Base-by-base conservation (phyloP, 2,888 invertebrate species). In the Crepidodera aurea region DNA sequence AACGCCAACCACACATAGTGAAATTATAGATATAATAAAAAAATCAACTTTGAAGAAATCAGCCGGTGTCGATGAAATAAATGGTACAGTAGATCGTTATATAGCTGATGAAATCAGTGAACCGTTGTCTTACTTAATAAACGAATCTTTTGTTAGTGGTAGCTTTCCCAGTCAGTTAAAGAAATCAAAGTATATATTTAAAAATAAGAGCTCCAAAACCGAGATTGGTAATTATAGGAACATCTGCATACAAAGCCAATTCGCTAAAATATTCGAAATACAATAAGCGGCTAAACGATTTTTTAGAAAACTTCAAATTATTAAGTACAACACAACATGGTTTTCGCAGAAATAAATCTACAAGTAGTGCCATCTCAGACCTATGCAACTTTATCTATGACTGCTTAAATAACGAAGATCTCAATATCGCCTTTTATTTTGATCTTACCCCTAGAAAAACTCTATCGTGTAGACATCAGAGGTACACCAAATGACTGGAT, bases 271-370 rank as follows among this genome's bases (percentile, higher is more conserved):
- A 32, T 32, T 32, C 10, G 10, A 32, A 10, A 32, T 32, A n/a
- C 8, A 10, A 32, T 32, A 32, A 10, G 32, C 32, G 5, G 2
- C 8, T 32, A 32, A 32, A 32, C 32, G 32, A 32, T n/a, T 32
- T 32, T 32, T 32, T 32, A 2, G 12, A 32, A 32, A 32, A 32
- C 12, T 15, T 22, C 22, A 51, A 51, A 10, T 19, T 51, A 16
- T 16, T 51, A 51, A 37, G 37, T 18, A 37, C 37, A 22, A 39
- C 27, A 19, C 40, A 39, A 53, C 40, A 53, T 53, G 53, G 25
- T 25, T 53, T 53, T 53, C 53, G 40, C 22, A 18, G 37, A 53
- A 53, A 40, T 53, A 40, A 53, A 53, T 53, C 53, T 39, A 53
- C 53, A 53, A 53, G 8, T 40, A 25, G 34, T 51, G 51, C 39